Base-by-base conservation (phyloP, 2,797 vertebrate genomes). In the Melanotaenia nigrans region DNA sequence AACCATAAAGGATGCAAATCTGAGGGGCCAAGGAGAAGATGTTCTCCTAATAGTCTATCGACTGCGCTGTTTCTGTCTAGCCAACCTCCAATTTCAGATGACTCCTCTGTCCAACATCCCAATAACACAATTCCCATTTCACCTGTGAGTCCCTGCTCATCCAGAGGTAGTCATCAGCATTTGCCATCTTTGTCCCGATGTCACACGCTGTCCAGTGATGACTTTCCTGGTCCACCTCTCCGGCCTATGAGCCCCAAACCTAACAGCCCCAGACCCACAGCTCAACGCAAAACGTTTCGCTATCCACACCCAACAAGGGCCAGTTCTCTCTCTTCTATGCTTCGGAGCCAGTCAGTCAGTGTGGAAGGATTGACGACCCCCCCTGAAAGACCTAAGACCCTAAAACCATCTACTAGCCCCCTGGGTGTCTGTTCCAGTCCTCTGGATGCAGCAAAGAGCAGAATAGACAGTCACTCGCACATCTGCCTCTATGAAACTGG, bases 241-340 rank as follows among this genome's bases (percentile, higher is more conserved):
- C 93, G 94, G 61, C 97, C 96, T 35, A 93, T 96, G 94, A 97
- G 96, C 86, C 96, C 96, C 33, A 97, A 97, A 79, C 96, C 96
- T 0, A 93, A 89, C 72, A 96, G 95, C 56, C 95, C 95, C 7
- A 90, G 91, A 57, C 86, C 94, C 1, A 36, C 58, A 1, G 77
- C 86, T 33, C 95, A 93, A 1, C 89, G 87, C 16, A 91, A 78
- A 57, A 80, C 83, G 32, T 94, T 95, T 61, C 85, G 68, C n/a
- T 94, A 94, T 65, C 86, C 93, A 0, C 89, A 90, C n/a, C 84
- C 82, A 24, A 56, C 71, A 38, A 94, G 91, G 22, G 59, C 90
- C 3, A 93, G 83, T n/a, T 92, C 95, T 30, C 66, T 93, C 9
- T 96, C 95, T 0, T 89, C 95, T 82, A 87, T 94, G 62, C 92